Evolutionary conservation across 2,113 vertebrate species (phyloP).

Genomic region (Triplophysa dalaica): DNA sequence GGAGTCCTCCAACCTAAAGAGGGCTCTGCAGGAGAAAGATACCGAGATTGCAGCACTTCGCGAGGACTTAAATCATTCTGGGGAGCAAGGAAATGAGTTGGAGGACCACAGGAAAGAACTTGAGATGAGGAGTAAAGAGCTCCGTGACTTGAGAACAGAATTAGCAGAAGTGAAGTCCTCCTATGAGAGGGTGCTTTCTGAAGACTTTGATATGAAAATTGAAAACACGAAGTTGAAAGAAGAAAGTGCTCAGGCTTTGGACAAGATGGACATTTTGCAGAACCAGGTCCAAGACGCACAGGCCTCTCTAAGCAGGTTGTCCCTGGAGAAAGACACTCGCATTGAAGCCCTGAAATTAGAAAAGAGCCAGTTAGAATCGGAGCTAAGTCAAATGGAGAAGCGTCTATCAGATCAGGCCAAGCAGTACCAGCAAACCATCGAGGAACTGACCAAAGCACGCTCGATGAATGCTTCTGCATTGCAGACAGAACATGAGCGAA

Average conservation of each 20-base stretch:
- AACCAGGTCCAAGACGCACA: conserved; percentile 76
- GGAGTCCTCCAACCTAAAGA: conserved; percentile 76
- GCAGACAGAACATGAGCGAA: conserved; percentile 80
- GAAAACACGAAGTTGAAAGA: conserved; percentile 79
- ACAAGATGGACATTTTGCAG: conserved; percentile 69
- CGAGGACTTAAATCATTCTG: conserved; percentile 64
- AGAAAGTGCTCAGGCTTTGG: conserved; percentile 50
- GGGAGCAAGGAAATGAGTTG: conserved; percentile 48
- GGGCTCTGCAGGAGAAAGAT: conserved; percentile 74
- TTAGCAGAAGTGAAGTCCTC: conserved; percentile 74
- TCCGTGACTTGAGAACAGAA: conserved; percentile 73
- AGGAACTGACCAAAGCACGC: conserved; percentile 75
- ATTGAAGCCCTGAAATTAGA: conserved; percentile 83
- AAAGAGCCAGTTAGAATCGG: conserved; percentile 80
- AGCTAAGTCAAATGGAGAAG: conserved; percentile 77
- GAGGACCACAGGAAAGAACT: conserved; percentile 60
- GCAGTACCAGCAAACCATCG: conserved; percentile 81
- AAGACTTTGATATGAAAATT: conserved; percentile 79
- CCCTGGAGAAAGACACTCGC: conserved; percentile 79
- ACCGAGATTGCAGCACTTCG: conserved; percentile 68
- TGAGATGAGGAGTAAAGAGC: conserved; percentile 73
- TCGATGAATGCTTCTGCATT: conserved; percentile 77
- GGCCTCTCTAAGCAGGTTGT: conserved; percentile 68
- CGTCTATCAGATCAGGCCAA: conserved; percentile 74
- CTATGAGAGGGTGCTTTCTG: conserved; percentile 75